A percentile compares a stretch with the other conserved stretches of the same genome.
phyloP scores from a whole-genome alignment of 2,113 vertebrate species.

The Cynocephalus volans region DNA sequence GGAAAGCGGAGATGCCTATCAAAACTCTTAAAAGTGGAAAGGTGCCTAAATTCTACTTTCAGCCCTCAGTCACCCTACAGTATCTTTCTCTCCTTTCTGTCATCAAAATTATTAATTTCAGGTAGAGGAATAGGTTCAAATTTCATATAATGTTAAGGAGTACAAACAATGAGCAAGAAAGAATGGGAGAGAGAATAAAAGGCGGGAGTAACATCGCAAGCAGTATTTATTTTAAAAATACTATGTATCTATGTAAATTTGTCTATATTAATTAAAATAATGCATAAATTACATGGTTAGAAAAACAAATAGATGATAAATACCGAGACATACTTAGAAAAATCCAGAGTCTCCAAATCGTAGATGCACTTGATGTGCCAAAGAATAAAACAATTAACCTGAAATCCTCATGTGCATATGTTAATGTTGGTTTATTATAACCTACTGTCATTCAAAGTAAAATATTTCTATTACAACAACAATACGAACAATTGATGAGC shows the following conservation, averaged over 20 bases:
- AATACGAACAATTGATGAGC: neutral
- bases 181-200: neutral
- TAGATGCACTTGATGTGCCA: neutral
- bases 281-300: neutral
- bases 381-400: neutral
- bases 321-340: neutral
- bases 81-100: neutral
- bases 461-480: neutral
- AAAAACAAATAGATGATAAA: neutral
- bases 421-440: neutral
- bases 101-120: neutral
- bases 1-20: neutral
- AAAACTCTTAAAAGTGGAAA: neutral
- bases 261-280: conserved; percentile 10
- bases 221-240: neutral
- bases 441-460: neutral
- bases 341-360: conserved; percentile 19
- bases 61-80: neutral
- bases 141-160: neutral
- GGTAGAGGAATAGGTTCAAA: neutral
- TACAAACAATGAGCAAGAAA: neutral
- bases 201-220: neutral
- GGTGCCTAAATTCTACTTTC: neutral
- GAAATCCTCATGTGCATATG: neutral
- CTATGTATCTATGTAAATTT: neutral